phyloP scores from a whole-genome alignment of 1,140 invertebrate species.

The Laupala kohalensis region DNA sequence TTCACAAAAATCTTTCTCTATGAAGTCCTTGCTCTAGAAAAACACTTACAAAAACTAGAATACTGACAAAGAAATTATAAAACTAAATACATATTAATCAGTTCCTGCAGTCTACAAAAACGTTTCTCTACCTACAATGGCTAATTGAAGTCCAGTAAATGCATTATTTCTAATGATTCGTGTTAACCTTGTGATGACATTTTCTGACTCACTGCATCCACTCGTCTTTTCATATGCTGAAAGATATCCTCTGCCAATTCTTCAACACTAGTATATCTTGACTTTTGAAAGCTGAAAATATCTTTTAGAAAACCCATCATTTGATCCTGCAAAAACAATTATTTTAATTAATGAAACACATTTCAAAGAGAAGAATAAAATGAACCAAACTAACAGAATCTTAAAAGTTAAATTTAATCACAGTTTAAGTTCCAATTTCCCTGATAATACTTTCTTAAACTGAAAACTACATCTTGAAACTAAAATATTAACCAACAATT shows the following conservation, averaged over 20 bases:
- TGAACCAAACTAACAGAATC: no score
- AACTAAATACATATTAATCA: not conserved
- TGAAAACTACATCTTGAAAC: no score
- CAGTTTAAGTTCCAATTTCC: no score
- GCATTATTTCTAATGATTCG: not conserved
- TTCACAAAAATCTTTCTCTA: no score
- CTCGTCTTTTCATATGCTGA: constrained; percentile 47
- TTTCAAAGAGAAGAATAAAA: not conserved
- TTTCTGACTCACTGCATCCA: constrained; percentile 27
- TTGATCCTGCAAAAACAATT: constrained; percentile 46
- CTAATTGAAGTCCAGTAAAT: not conserved
- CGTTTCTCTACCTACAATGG: no score
- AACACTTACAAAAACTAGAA: not conserved
- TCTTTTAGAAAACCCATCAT: constrained; percentile 77
- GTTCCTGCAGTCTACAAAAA: not conserved
- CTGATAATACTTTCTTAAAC: no score
- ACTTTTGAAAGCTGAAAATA: constrained; percentile 86
- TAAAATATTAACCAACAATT: no score
- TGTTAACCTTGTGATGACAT: not conserved
- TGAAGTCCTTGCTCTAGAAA: not conserved
- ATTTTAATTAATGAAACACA: not conserved
- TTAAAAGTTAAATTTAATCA: no score
- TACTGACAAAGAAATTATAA: not conserved
- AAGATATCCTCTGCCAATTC: constrained; percentile 71
- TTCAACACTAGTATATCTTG: constrained; percentile 77